Evolutionary conservation across 2,113 vertebrate species (phyloP), one percentile per base, ranked within the genome.

Genomic region (Leuciscus idus): DNA sequence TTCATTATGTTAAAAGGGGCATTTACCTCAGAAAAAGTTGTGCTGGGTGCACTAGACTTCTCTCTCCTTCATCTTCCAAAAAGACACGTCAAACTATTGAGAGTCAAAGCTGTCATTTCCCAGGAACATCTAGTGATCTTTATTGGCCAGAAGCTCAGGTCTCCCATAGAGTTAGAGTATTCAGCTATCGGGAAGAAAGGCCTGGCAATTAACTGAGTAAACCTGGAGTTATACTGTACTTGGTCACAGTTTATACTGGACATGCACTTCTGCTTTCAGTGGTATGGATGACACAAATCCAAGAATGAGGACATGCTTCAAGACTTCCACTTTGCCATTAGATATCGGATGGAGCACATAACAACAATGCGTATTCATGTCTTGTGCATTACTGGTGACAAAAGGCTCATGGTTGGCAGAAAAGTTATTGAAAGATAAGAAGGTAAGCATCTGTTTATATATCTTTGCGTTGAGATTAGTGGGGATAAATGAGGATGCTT

Each of bases 1-100:
- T 70, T 70, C 33, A 17, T 50, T 50, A 28, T 52, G 15, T 73
- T 21, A 39, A 39, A 39, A 73, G 19, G 46, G n/a, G 15, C 13
- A 52, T 76, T 76, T 76, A 52, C 7, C 74, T 50, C 46, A 52
- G 26, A 76, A 76, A 26, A 76, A 52, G 13, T 50, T 76, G 39
- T 74, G 39, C 23, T 46, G 11, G 64, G 64, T 19, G 6, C 13
- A 28, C 46, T 76, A 52, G 74, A 4, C 73, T 15, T 52, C 43
- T 50, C 6, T 0, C 11, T 50, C 11, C 72, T 75, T 48, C 23
- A 75, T 50, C 46, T 17, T 28, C 9, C 33, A 39, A 55, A 55
- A 55, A 55, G 6, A 17, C 17, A 55, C 0, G 19, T 21, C 55
- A 55, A 55, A 55, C 52, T 17, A 55, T 55, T 19, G 52, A 70